Conservation (phyloP, 2,113 vertebrate genomes). For the Struthio camelus region DNA sequence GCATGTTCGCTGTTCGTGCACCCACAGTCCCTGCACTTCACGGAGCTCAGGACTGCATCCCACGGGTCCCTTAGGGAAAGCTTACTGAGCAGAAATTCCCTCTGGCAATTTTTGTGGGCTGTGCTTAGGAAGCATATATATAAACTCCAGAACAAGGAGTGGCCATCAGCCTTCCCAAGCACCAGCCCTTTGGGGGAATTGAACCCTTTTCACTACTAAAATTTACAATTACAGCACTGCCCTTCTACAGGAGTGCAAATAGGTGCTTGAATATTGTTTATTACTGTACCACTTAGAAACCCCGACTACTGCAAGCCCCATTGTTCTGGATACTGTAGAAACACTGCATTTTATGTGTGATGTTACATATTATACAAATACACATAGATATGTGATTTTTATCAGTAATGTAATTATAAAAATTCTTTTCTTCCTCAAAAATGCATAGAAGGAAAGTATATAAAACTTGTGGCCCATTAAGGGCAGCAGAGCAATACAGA, state of each 20-base stretch:
- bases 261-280: not conserved
- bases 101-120: not conserved
- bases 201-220: not conserved
- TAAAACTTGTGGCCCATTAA: not conserved
- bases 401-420: not conserved
- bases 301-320: not conserved
- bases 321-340: not conserved
- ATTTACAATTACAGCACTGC: not conserved
- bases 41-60: not conserved
- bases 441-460: not conserved
- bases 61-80: not conserved
- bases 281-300: not conserved
- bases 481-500: not conserved
- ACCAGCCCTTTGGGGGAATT: not conserved
- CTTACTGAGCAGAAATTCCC: not conserved
- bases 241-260: not conserved
- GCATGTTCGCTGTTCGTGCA: not conserved
- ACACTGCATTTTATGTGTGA: fast-evolving
- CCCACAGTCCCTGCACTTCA: not conserved
- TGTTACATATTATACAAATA: not conserved
- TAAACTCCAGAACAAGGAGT: not conserved
- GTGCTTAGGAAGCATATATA: not conserved
- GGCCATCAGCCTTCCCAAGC: not conserved
- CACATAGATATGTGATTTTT: not conserved
- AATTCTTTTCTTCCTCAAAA: not conserved